Evolutionary conservation across 2,888 invertebrate species (phyloP).

Genomic region (Helobdella robusta): DNA sequence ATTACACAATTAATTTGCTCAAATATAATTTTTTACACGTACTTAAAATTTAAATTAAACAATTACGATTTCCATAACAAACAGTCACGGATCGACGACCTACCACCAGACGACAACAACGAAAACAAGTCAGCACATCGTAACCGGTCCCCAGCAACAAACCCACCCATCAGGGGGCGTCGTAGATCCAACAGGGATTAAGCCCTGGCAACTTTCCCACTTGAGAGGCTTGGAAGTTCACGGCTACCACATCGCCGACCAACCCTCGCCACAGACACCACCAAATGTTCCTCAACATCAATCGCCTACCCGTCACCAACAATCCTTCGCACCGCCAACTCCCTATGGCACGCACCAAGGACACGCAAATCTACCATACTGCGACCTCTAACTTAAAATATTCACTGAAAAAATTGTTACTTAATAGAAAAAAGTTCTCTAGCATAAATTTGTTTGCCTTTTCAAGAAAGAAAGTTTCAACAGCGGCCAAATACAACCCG

Average conservation of each 20-base stretch:
- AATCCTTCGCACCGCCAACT: background rate
- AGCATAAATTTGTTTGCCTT: too few relatives aligned
- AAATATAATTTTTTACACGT: too few relatives aligned
- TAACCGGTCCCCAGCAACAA: background rate
- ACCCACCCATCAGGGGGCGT: slow-evolving; percentile 7
- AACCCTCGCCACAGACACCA: slow-evolving; percentile 20
- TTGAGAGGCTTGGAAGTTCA: slow-evolving; percentile 29
- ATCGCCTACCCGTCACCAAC: slow-evolving; percentile 1
- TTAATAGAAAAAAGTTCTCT: too few relatives aligned
- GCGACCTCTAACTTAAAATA: slow-evolving; percentile 18
- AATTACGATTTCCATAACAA: too few relatives aligned
- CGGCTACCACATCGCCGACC: slow-evolving; percentile 22
- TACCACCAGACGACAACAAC: too few relatives aligned
- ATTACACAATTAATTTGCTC: background rate
- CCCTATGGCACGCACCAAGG: background rate
- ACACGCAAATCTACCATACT: background rate
- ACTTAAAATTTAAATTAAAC: too few relatives aligned
- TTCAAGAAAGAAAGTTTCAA: too few relatives aligned
- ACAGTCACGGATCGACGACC: too few relatives aligned
- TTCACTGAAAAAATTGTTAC: too few relatives aligned
- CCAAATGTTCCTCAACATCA: background rate
- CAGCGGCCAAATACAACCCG: too few relatives aligned
- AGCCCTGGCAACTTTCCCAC: slow-evolving; percentile 32
- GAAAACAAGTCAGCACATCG: background rate
- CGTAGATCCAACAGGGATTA: slow-evolving; percentile 24